A percentile compares a stretch with the other conserved stretches of the same genome.
These are phyloP conservation scores for Acleris cristana DNA, from an alignment of 2,888 invertebrate species.

Conservation along the genomic window DNA sequence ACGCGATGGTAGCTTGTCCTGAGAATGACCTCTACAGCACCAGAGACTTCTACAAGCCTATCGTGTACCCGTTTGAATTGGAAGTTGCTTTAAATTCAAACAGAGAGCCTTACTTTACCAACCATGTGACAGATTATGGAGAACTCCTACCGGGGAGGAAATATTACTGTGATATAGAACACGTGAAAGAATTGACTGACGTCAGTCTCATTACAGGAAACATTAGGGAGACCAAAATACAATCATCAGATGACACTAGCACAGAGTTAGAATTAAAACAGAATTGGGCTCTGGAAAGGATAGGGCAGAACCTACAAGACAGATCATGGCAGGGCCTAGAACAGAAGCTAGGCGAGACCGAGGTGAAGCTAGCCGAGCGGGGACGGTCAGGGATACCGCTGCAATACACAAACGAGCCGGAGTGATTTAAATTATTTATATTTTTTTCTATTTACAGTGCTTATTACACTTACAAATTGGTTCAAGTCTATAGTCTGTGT, in stretches of 20 bases:
- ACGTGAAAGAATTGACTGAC: conserved; percentile 79
- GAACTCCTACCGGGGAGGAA: conserved; percentile 87
- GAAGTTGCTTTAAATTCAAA: conserved; percentile 90
- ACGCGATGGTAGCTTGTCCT: conserved; percentile 95
- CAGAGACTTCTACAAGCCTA: conserved; percentile 94
- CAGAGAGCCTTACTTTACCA: conserved; percentile 81
- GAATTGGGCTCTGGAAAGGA: conserved; percentile 80
- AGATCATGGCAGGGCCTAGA: conserved; percentile 95
- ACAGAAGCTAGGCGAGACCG: conserved; percentile 89
- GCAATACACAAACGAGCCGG: conserved; percentile 85
- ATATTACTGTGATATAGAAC: conserved; percentile 76
- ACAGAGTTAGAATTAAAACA: conserved; percentile 73
- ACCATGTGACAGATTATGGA: conserved; percentile 89
- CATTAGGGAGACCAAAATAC: conserved; percentile 80
- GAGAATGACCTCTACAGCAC: conserved; percentile 93
- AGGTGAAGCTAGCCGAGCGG: conserved; percentile 86
- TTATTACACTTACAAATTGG: conserved; percentile 13
- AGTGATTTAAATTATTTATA: conserved; percentile 52
- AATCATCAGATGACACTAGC: conserved; percentile 61
- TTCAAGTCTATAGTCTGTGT: conserved; percentile 11
- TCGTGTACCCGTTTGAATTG: conserved; percentile 96
- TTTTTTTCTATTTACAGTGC: conserved; percentile 52
- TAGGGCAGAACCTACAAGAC: conserved; percentile 86
- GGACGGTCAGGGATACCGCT: conserved; percentile 91
- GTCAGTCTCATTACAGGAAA: conserved; percentile 91